Percentiles rank a stretch among this genome's conserved stretches.
Conservation (phyloP, 1,140 invertebrate genomes). For the Heliconius nattereri region DNA sequence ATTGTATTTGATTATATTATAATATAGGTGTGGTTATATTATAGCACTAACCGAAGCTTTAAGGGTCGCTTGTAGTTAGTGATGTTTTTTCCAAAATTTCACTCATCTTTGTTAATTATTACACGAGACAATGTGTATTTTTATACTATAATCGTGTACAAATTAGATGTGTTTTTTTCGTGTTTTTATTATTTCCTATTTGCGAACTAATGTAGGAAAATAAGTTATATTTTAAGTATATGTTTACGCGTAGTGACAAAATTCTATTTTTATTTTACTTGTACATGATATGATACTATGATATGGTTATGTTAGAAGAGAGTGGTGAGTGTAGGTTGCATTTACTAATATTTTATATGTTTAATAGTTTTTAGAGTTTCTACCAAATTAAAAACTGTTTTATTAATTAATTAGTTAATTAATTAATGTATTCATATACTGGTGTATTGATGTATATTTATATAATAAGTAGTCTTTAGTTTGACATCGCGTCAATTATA, state of each 20-base stretch:
- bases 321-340: constrained; percentile 69
- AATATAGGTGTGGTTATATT: constrained; percentile 4
- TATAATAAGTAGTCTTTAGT: constrained; percentile 47
- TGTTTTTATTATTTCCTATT: constrained; percentile 24
- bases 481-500: constrained; percentile 68
- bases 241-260: constrained; percentile 39
- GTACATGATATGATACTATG: constrained; percentile 41
- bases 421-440: constrained; percentile 34
- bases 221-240: constrained; percentile 16
- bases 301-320: constrained; percentile 52
- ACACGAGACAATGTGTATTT: not conserved
- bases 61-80: constrained; percentile 4
- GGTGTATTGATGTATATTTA: constrained; percentile 19
- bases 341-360: constrained; percentile 77
- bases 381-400: constrained; percentile 60
- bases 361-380: constrained; percentile 67
- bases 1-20: constrained; percentile 7
- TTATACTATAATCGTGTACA: constrained; percentile 43
- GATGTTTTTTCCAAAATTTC: not conserved
- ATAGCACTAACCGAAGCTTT: constrained; percentile 12
- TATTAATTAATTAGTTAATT: constrained; percentile 51
- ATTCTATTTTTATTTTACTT: constrained; percentile 40
- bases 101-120: constrained; percentile 1
- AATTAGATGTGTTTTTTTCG: constrained; percentile 41
- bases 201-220: constrained; percentile 7